phyloP scores from a whole-genome alignment of 2,888 invertebrate species.

The Dysmachus trigonus region DNA sequence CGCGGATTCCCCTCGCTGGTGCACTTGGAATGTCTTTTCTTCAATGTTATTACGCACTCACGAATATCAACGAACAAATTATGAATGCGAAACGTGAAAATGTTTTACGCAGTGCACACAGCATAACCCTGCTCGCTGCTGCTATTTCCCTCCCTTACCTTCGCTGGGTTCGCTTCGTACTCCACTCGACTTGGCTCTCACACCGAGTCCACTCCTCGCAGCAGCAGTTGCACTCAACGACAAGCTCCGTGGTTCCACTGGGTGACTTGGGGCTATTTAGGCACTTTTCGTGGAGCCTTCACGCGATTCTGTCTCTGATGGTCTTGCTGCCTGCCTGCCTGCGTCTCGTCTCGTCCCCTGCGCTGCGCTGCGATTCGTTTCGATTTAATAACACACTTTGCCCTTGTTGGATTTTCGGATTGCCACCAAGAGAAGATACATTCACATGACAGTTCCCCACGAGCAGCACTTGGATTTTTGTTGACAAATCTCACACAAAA shows the following conservation, averaged over 20 bases:
- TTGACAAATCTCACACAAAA: conserved; percentile 16
- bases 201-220: conserved; percentile 23
- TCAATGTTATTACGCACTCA: background rate
- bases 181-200: conserved; percentile 8
- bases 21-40: background rate
- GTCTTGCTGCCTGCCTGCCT: background rate
- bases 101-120: background rate
- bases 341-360: background rate
- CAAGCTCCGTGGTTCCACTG: conserved; percentile 13
- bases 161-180: background rate
- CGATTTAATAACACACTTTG: background rate
- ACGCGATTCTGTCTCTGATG: background rate
- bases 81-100: background rate
- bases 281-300: conserved; percentile 11
- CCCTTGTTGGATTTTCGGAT: background rate
- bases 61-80: background rate
- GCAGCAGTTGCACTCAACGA: conserved; percentile 5
- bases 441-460: conserved; percentile 7
- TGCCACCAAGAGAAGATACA: background rate
- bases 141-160: conserved; percentile 14
- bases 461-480: background rate
- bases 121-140: background rate
- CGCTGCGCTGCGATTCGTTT: too few species aligned
- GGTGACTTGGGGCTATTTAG: background rate
- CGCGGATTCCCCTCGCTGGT: background rate